Conservation (phyloP, 92 coral and sea anemone species). For the Porites cylindrica region DNA sequence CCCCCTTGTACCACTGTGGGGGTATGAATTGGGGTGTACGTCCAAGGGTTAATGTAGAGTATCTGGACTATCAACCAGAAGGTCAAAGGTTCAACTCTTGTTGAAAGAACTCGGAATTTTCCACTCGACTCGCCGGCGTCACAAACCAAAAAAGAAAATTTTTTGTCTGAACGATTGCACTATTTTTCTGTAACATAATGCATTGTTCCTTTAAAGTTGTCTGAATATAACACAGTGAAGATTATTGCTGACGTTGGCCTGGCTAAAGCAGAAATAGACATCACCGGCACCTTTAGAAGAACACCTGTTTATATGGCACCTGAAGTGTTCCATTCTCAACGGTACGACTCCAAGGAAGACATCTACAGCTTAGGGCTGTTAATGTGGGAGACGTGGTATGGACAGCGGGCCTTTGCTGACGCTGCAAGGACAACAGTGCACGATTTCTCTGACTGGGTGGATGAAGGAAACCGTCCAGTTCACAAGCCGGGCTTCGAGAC, state of each 20-base stretch:
- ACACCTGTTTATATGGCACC: slow-evolving; percentile 41
- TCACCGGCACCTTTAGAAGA: slow-evolving; percentile 3
- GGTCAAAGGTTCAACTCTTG: too few species aligned
- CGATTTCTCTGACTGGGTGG: background rate
- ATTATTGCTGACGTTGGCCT: slow-evolving; percentile 43
- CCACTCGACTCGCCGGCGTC: too few species aligned
- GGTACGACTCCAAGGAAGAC: slow-evolving; percentile 32
- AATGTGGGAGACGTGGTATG: slow-evolving; percentile 64
- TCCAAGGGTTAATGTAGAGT: too few species aligned
- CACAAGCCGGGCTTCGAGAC: background rate
- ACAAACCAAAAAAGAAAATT: too few species aligned
- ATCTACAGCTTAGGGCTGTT: slow-evolving; percentile 51
- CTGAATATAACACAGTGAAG: slow-evolving; percentile 19
- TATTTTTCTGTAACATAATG: too few species aligned
- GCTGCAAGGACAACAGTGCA: too few species aligned
- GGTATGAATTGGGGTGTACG: too few species aligned
- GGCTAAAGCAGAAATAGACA: slow-evolving; percentile 9
- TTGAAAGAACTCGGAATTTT: too few species aligned
- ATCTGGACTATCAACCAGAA: too few species aligned
- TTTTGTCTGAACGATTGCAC: too few species aligned
- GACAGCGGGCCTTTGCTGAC: background rate
- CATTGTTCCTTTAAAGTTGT: background rate
- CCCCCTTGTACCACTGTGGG: too few species aligned
- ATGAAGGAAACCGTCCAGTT: slow-evolving; percentile 8
- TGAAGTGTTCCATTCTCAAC: slow-evolving; percentile 1